Percentiles rank a stretch among this genome's conserved stretches.
Conservation (phyloP, 2,888 invertebrate genomes). For the Leptinotarsa peninsularis region DNA sequence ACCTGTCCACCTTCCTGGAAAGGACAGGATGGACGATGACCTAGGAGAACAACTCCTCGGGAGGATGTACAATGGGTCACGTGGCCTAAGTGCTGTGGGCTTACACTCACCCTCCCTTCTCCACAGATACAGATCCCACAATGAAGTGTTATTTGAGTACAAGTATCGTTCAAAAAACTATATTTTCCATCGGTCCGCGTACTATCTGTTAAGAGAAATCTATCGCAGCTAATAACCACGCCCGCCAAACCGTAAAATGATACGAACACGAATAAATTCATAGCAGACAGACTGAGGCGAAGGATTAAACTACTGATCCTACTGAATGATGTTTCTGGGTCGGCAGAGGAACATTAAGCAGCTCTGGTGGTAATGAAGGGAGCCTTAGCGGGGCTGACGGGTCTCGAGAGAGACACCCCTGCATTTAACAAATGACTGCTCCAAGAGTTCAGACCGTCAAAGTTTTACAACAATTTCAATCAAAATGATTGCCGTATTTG, state of each 20-base stretch:
- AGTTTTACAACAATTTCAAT: slow-evolving; percentile 64
- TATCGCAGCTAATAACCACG: background rate
- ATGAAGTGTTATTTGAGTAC: no score
- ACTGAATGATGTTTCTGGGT: slow-evolving; percentile 38
- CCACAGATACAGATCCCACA: no score
- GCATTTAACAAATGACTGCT: slow-evolving; percentile 60
- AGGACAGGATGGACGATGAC: no score
- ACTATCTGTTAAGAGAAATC: background rate
- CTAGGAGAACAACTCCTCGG: no score
- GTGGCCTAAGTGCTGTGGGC: no score
- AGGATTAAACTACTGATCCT: slow-evolving; percentile 32
- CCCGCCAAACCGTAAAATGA: slow-evolving; percentile 5
- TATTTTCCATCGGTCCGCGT: background rate
- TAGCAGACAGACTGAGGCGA: slow-evolving; percentile 21
- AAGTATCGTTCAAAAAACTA: no score
- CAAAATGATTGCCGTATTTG: slow-evolving; percentile 63
- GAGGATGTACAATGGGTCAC: no score
- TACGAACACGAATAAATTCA: slow-evolving; percentile 1
- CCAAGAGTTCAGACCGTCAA: slow-evolving; percentile 52
- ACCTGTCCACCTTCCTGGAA: no score
- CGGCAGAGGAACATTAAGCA: slow-evolving; percentile 40
- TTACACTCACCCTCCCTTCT: no score
- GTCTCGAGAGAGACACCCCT: slow-evolving; percentile 53
- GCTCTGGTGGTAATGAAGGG: slow-evolving; percentile 36
- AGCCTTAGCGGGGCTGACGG: slow-evolving; percentile 38